These are phyloP conservation scores for Notarius lentiginosus DNA, from an alignment of 2,113 vertebrate genomes.

Conservation along the genomic window DNA sequence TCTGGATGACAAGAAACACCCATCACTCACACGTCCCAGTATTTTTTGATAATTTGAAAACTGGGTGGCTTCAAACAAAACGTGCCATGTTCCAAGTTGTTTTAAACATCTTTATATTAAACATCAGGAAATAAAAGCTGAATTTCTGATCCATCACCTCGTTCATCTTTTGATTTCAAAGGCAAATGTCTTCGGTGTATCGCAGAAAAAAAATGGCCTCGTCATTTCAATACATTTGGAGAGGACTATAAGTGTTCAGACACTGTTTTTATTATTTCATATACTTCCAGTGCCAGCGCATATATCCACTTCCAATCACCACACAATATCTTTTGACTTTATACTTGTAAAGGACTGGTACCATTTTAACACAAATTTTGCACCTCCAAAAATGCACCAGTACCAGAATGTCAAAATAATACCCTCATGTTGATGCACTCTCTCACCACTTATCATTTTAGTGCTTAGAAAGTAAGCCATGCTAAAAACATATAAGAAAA, in stretches of 20 bases:
- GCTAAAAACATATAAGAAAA: too few relatives aligned
- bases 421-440: too few relatives aligned
- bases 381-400: not conserved
- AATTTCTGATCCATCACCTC: not conserved
- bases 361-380: not conserved
- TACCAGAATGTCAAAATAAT: not conserved
- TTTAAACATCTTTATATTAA: not conserved
- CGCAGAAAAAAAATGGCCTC: not conserved
- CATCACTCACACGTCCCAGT: not conserved
- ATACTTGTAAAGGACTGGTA: not conserved
- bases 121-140: not conserved
- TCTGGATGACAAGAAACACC: not conserved
- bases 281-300: not conserved
- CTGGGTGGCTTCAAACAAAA: not conserved
- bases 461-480: too few relatives aligned
- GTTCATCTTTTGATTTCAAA: not conserved
- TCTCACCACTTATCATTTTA: not conserved
- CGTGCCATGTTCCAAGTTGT: not conserved
- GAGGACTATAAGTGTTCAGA: not conserved
- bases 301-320: not conserved
- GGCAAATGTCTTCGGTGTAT: not conserved
- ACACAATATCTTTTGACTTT: not conserved
- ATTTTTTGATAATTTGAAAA: not conserved
- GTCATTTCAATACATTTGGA: not conserved
- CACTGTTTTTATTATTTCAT: not conserved